Evolutionary conservation across 2,797 vertebrate species (phyloP), one percentile per base, ranked within the genome.

Genomic region (Ataeniobius toweri): DNA sequence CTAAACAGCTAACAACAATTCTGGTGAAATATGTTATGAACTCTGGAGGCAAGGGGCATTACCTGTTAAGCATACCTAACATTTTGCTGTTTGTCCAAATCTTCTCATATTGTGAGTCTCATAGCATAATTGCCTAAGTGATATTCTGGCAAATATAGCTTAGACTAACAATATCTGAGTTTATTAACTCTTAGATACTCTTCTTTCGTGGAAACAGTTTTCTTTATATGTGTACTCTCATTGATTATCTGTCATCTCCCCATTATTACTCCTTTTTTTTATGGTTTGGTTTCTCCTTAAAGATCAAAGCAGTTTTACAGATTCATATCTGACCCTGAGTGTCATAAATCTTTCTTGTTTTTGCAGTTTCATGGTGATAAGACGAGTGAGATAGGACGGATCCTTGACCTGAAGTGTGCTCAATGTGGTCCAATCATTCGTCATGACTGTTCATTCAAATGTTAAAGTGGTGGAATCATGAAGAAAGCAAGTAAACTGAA

Each of bases 331-430:
- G 77, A 82, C 79, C 65, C 56, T 74, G 73, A 83, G 77, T 41
- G 18, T 74, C 0, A 24, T 65, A 8, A 56, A 75, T 68, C 59
- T 80, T 90, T 81, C 84, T 76, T 76, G 79, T 12, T 26, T 63
- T 26, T 58, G n/a, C 22, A 48, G 67, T 63, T 74, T 79, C 36
- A 28, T 4, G 9, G n/a, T 46, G 81, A 86, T 88, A 83, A 83
- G 76, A 61, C 3, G 4, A 2, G 55, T 63, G 1, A 63, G 76
- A 78, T 72, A 78, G 61, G 13, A 8, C n/a, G 51, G 5, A 71
- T 78, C 71, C 48, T 71, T 74, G 75, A 85, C 6, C 78, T 71
- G n/a, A 26, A 13, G 50, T 44, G 46, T 13, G 14, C 50, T 14
- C 50, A 14, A 12, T 5, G 51, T 18, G 51, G 50, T 46, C 31